A percentile compares a stretch with the other conserved stretches of the same genome.
Conservation (phyloP, 2,797 vertebrate genomes). For the Halcyon badia region DNA sequence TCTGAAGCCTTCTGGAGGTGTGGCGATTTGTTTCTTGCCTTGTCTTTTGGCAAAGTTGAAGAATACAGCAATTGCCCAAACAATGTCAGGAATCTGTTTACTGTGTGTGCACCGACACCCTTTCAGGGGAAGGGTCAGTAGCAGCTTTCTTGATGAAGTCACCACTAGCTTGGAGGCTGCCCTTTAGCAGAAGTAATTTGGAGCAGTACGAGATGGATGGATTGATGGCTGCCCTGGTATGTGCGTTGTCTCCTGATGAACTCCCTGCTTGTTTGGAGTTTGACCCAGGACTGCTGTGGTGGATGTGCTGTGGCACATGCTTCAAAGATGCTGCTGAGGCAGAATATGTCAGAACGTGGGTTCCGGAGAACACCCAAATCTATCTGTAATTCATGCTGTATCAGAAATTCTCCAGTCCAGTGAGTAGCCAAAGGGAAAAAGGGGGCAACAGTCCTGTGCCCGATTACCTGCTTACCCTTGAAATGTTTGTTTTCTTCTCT, state of each 20-base stretch:
- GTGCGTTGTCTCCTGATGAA: neutral
- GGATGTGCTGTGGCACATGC: neutral
- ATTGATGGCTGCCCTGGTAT: accelerated
- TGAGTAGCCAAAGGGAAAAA: neutral
- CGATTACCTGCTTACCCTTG: accelerated
- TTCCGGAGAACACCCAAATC: neutral
- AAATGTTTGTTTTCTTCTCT: neutral
- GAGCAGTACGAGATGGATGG: neutral
- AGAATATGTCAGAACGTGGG: neutral
- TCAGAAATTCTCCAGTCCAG: neutral
- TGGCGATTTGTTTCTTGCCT: neutral
- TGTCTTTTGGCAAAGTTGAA: neutral
- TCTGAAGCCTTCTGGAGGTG: neutral
- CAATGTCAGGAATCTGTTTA: neutral
- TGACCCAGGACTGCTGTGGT: neutral
- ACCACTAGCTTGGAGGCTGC: neutral
- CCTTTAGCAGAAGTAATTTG: neutral
- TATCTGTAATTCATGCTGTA: neutral
- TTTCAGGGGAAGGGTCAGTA: neutral
- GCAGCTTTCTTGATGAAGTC: neutral
- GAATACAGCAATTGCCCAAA: neutral
- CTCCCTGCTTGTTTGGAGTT: neutral
- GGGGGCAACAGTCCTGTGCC: neutral
- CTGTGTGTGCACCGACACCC: neutral
- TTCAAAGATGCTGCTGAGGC: neutral